A percentile compares a stretch with the other conserved stretches of the same genome.
Evolutionary conservation across 2,888 invertebrate genomes (phyloP).

Genomic region (Dasypogon diadema): DNA sequence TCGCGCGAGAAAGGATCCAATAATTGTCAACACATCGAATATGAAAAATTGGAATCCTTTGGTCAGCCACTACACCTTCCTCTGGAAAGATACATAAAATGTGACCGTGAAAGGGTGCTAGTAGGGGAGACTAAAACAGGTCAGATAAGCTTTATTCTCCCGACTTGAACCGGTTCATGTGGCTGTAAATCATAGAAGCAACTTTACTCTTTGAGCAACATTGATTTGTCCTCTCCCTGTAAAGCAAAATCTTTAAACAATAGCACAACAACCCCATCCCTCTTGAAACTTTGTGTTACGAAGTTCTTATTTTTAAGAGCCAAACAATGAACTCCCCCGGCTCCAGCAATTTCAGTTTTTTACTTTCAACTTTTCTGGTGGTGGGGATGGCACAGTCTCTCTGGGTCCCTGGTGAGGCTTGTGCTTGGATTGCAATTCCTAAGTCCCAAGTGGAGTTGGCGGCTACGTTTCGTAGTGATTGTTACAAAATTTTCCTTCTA

Average conservation of each 20-base stretch:
- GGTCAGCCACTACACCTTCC: background rate
- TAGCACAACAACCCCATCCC: background rate
- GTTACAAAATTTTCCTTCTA: constrained; percentile 1
- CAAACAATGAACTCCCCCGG: constrained; percentile 1
- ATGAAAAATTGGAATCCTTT: constrained; percentile 21
- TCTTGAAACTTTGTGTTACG: background rate
- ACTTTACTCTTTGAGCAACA: background rate
- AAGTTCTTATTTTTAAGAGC: constrained; percentile 19
- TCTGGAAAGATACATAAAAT: no score
- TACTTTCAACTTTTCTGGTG: background rate
- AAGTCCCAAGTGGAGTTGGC: background rate
- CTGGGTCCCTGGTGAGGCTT: background rate
- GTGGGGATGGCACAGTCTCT: no score
- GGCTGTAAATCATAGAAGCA: background rate
- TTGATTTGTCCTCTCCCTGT: background rate
- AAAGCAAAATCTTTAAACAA: background rate
- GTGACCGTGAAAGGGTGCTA: background rate
- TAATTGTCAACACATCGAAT: constrained; percentile 37
- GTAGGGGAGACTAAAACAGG: background rate
- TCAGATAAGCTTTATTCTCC: background rate
- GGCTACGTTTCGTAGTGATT: background rate
- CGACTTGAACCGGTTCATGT: no score
- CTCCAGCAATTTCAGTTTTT: constrained; percentile 1
- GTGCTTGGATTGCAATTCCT: background rate
- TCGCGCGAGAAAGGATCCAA: constrained; percentile 1